phyloP scores from a whole-genome alignment of 2,113 vertebrate genomes.

The Eurypyga helias region DNA sequence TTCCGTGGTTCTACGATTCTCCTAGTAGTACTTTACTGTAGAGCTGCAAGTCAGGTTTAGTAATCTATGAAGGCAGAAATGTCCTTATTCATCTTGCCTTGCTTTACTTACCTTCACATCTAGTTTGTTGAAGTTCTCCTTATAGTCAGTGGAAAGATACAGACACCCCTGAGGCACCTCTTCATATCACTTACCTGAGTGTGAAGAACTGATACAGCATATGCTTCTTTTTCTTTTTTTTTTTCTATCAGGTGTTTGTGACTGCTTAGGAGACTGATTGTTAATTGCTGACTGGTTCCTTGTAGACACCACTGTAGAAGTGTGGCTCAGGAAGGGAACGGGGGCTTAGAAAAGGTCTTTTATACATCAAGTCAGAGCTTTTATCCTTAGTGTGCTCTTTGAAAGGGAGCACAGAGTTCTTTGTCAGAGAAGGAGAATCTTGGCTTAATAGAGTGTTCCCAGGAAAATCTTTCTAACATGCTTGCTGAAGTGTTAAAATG shows the following conservation, averaged over 20 bases:
- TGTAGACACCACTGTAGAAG: background rate
- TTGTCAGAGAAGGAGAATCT: background rate
- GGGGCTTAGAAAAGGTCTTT: background rate
- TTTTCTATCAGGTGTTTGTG: background rate
- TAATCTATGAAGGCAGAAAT: background rate
- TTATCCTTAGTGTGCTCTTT: background rate
- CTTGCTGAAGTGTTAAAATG: background rate
- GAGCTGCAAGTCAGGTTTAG: background rate
- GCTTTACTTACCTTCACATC: background rate
- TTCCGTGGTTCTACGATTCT: background rate
- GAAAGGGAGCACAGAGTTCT: background rate
- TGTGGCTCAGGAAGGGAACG: background rate
- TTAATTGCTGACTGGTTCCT: background rate
- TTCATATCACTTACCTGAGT: background rate
- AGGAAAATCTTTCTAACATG: background rate
- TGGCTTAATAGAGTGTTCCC: background rate
- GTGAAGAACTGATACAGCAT: background rate
- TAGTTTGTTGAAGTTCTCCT: background rate
- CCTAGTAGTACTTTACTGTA: background rate
- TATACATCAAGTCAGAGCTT: background rate
- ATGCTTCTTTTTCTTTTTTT: background rate
- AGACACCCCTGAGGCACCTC: background rate
- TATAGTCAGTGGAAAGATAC: background rate
- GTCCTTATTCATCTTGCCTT: background rate
- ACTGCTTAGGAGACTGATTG: background rate